These are phyloP conservation scores for Busseola fusca DNA, from an alignment of 2,888 invertebrate species.

Conservation along the genomic window DNA sequence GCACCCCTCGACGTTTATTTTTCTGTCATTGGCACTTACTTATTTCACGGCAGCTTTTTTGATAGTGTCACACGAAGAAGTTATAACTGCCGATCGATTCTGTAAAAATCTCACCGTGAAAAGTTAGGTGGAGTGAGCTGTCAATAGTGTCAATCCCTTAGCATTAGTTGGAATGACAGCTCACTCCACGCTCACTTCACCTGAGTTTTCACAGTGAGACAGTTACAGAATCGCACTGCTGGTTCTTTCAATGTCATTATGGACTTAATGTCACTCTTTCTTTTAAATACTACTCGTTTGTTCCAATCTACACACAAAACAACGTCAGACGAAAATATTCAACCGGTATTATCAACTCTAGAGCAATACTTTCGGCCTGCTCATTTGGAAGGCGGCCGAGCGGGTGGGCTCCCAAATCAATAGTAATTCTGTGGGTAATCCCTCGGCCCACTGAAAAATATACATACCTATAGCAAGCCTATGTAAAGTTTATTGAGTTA, in stretches of 20 bases:
- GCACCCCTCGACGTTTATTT: background rate
- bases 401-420: slow-evolving; percentile 86
- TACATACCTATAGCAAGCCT: slow-evolving; percentile 59
- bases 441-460: slow-evolving; percentile 82
- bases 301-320: background rate
- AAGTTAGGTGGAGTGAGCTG: no score
- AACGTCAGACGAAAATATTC: background rate
- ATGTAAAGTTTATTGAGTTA: slow-evolving; percentile 54
- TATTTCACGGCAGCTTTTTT: background rate
- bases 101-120: no score
- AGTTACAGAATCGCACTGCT: no score
- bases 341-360: slow-evolving; percentile 72
- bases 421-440: slow-evolving; percentile 88
- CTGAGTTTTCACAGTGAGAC: no score
- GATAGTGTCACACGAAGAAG: background rate
- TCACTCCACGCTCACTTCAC: no score
- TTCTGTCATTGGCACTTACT: background rate
- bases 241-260: background rate
- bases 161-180: no score
- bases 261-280: background rate
- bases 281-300: background rate
- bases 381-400: slow-evolving; percentile 88
- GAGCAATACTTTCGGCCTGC: slow-evolving; percentile 72
- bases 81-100: no score
- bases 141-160: no score